Base-by-base conservation (phyloP, 2,113 vertebrate genomes). In the Aepyceros melampus region DNA sequence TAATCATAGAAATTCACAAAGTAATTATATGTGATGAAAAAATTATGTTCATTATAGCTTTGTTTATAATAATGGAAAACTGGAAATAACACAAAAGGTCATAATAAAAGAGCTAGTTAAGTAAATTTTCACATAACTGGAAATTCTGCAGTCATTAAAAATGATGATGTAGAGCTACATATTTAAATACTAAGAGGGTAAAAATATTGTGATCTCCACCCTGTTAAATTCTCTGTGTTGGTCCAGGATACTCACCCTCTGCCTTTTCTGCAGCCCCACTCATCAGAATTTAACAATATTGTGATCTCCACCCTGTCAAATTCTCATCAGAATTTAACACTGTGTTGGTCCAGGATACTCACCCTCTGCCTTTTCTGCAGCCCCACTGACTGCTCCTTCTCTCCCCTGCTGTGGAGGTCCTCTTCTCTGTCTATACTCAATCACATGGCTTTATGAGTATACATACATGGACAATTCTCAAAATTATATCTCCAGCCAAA, bases 71-170 rank as follows among this genome's bases (percentile, higher is more conserved):
- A 43, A 91, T 86, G 49, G 64, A 88, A 95, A 60, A 92, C 27
- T 88, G 31, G 76, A 88, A 95, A 78, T 43, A 31, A 64, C n/a
- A 21, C 62, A 47, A 85, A 88, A 83, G 36, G 45, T 53, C 43
- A 19, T 67, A 87, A 84, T 81, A 58, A 90, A 91, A 93, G 93
- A 95, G 88, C 76, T 89, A 92, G 16, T 96, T 83, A 49, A 55
- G 74, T 76, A 94, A 95, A 81, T 64, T 74, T 97, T 71, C 43
- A 82, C 43, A 49, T 91, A 23, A 33, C 58, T 3, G 29, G 89
- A 45, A 94, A 92, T 36, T 53, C 40, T 81, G n/a, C 56, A 58
- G 8, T 27, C 82, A 83, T 87, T 94, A 96, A 71, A 96, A 95
- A 43, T 16, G 27, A 86, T 87, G 45, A 85, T 56, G 17, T 91